Conservation (phyloP, 2,888 invertebrate species). For the Ornithoptera alexandrae region DNA sequence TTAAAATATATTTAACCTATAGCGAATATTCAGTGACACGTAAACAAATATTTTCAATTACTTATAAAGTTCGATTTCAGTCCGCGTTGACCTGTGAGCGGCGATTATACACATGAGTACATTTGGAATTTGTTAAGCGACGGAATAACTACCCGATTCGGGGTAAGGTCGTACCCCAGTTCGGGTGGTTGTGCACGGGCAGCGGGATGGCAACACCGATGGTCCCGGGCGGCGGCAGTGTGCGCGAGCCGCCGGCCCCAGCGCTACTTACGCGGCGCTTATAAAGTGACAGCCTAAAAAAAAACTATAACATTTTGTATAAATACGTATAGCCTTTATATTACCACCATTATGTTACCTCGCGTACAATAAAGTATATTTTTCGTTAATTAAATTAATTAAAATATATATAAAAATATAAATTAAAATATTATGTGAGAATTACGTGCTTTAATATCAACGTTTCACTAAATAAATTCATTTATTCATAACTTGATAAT, state of each 20-base stretch:
- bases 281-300: constrained; percentile 39
- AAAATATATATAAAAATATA: too few relatives aligned
- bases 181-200: constrained; percentile 9
- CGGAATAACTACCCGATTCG: constrained; percentile 30
- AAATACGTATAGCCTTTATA: constrained; percentile 19
- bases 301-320: constrained; percentile 29
- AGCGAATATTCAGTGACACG: neutral
- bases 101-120: constrained; percentile 44
- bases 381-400: too few relatives aligned
- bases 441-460: neutral
- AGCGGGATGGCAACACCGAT: constrained; percentile 54
- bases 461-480: neutral
- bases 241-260: constrained; percentile 70
- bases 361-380: constrained; percentile 2
- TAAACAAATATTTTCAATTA: neutral
- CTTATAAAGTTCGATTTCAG: neutral
- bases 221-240: constrained; percentile 74
- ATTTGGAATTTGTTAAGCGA: constrained; percentile 42
- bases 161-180: constrained; percentile 39
- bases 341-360: constrained; percentile 1
- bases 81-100: constrained; percentile 36
- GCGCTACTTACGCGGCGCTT: constrained; percentile 45
- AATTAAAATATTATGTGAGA: neutral
- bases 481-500: too few relatives aligned
- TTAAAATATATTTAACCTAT: too few relatives aligned